Conservation (phyloP, 2,797 vertebrate species). For the Channallabes apus region DNA sequence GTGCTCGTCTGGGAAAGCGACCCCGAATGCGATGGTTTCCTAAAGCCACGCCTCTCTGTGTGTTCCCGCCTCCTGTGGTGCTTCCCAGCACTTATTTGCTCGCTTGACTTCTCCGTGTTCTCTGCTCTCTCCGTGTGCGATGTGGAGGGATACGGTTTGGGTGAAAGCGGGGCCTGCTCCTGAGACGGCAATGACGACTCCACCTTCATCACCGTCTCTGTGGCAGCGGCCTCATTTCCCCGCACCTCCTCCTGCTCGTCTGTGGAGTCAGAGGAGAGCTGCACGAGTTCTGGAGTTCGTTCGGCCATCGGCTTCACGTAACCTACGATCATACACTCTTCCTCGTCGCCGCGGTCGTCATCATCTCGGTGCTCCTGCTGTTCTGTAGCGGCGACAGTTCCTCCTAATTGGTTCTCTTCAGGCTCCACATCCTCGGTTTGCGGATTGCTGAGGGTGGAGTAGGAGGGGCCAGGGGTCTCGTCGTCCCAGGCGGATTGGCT, state of each 20-base stretch:
- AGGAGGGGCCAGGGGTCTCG: conserved; percentile 94
- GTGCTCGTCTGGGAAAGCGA: neutral
- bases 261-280: conserved; percentile 87
- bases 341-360: conserved; percentile 59
- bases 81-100: neutral
- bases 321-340: conserved; percentile 89
- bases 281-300: conserved; percentile 91
- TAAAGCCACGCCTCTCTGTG: neutral
- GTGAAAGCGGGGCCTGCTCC: neutral
- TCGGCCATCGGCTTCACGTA: conserved; percentile 89
- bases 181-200: conserved; percentile 18
- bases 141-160: conserved; percentile 69
- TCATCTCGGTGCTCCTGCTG: neutral
- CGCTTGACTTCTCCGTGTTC: conserved; percentile 55
- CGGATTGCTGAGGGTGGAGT: conserved; percentile 73
- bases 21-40: neutral
- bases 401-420: neutral
- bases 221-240: neutral
- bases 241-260: conserved; percentile 73
- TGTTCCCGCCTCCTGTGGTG: neutral
- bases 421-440: conserved; percentile 63
- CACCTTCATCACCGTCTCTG: conserved; percentile 9
- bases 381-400: neutral
- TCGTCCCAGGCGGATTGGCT: conserved; percentile 89
- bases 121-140: conserved; percentile 60